Percentiles rank a stretch among this genome's conserved stretches.
phyloP scores from a whole-genome alignment of 1,140 invertebrate species.

The Temnothorax longispinosus region DNA sequence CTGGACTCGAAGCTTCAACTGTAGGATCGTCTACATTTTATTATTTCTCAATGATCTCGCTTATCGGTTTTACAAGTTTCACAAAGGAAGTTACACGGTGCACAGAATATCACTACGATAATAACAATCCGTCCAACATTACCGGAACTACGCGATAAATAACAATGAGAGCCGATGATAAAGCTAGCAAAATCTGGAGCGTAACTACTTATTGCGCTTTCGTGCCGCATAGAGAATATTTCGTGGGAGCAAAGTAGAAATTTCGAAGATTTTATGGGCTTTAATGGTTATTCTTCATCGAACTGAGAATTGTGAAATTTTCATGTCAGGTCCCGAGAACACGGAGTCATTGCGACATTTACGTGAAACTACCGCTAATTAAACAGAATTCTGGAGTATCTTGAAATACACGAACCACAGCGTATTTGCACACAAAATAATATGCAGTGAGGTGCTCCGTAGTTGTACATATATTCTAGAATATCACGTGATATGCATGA shows the following conservation, averaged over 20 bases:
- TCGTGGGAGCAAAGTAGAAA: background rate
- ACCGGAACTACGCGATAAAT: slow-evolving; percentile 27
- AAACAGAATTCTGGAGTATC: slow-evolving; percentile 57
- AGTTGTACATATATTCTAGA: slow-evolving; percentile 26
- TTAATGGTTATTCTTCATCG: background rate
- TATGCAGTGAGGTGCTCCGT: slow-evolving; percentile 5
- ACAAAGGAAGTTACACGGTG: slow-evolving; percentile 2
- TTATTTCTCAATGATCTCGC: slow-evolving; percentile 22
- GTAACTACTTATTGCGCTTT: slow-evolving; percentile 13
- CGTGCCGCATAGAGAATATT: background rate
- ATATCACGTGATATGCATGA: slow-evolving; percentile 33
- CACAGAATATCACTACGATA: background rate
- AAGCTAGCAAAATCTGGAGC: background rate
- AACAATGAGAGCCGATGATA: slow-evolving; percentile 29
- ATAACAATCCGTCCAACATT: background rate
- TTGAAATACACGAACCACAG: background rate
- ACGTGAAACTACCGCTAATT: slow-evolving; percentile 58
- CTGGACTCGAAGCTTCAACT: slow-evolving; percentile 12
- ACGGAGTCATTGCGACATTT: slow-evolving; percentile 18
- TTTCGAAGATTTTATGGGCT: background rate
- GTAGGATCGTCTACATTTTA: slow-evolving; percentile 37
- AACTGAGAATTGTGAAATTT: background rate
- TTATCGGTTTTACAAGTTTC: background rate
- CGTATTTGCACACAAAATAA: slow-evolving; percentile 48
- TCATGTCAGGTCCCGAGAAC: background rate